Evolutionary conservation across 2,888 invertebrate genomes (phyloP).

Genomic region (Aporophyla nigra): DNA sequence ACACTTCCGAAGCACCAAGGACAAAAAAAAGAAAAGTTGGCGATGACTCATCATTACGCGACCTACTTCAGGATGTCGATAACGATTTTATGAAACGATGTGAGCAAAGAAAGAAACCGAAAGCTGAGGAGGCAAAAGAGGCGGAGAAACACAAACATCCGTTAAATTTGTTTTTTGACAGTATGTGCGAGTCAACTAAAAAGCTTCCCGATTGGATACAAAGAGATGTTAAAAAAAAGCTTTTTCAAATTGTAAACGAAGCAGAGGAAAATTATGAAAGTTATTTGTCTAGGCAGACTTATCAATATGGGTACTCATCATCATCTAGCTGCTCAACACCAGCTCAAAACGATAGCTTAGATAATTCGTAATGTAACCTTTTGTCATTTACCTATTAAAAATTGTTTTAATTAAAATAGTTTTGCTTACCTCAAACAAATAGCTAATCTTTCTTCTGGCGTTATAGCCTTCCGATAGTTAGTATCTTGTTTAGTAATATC

Average conservation of each 20-base stretch:
- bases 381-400: too few species aligned
- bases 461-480: slow-evolving; percentile 12
- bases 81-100: slow-evolving; percentile 55
- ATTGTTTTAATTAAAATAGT: too few species aligned
- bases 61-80: too few species aligned
- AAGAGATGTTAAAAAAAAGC: slow-evolving; percentile 55
- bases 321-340: not conserved
- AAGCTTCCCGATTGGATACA: slow-evolving; percentile 58
- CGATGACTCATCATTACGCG: slow-evolving; percentile 63
- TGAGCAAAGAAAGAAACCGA: slow-evolving; percentile 61
- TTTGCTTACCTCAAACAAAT: not conserved
- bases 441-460: slow-evolving; percentile 12
- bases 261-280: slow-evolving; percentile 44
- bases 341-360: slow-evolving; percentile 4
- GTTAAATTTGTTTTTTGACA: slow-evolving; percentile 66
- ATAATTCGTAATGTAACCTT: too few species aligned
- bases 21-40: slow-evolving; percentile 62
- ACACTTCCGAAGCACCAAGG: slow-evolving; percentile 60
- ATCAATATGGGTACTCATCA: slow-evolving; percentile 39
- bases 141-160: slow-evolving; percentile 61
- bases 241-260: slow-evolving; percentile 41
- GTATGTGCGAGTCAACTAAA: slow-evolving; percentile 64
- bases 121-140: slow-evolving; percentile 58
- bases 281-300: slow-evolving; percentile 44
- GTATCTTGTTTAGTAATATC: slow-evolving; percentile 11